Conservation (phyloP, 2,888 invertebrate genomes). For the Spilosoma lubricipeda region DNA sequence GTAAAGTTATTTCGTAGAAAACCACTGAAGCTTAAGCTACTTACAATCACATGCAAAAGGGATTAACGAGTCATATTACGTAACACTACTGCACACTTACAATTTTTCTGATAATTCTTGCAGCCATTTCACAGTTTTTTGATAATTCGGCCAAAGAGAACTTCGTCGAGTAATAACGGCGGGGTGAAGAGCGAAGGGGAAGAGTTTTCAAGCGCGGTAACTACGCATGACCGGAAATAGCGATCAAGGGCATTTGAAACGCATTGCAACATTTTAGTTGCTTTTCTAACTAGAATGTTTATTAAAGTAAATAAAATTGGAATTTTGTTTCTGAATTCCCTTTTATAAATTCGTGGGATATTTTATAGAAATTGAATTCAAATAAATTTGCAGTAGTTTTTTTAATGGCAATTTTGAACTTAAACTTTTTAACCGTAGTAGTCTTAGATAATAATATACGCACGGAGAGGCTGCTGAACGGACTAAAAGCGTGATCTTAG, state of each 20-base stretch:
- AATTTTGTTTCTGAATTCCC: not conserved
- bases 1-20: slow-evolving; percentile 64
- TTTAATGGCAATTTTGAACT: not conserved
- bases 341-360: not conserved
- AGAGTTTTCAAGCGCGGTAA: slow-evolving; percentile 71
- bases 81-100: slow-evolving; percentile 80
- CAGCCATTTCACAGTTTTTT: slow-evolving; percentile 83
- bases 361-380: not conserved
- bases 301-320: not conserved
- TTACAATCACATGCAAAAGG: slow-evolving; percentile 69
- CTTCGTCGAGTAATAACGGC: slow-evolving; percentile 70
- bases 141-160: slow-evolving; percentile 57
- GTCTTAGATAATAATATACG: no score
- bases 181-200: slow-evolving; percentile 73
- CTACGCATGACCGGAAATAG: slow-evolving; percentile 84
- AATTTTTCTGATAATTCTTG: slow-evolving; percentile 85
- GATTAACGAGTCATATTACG: slow-evolving; percentile 58
- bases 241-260: slow-evolving; percentile 50
- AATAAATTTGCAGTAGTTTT: not conserved
- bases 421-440: no score
- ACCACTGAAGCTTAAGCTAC: slow-evolving; percentile 51
- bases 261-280: not conserved
- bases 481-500: no score
- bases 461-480: no score
- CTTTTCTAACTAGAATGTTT: not conserved